Conservation (phyloP, 2,888 invertebrate genomes). For the Drosophila mettleri region DNA sequence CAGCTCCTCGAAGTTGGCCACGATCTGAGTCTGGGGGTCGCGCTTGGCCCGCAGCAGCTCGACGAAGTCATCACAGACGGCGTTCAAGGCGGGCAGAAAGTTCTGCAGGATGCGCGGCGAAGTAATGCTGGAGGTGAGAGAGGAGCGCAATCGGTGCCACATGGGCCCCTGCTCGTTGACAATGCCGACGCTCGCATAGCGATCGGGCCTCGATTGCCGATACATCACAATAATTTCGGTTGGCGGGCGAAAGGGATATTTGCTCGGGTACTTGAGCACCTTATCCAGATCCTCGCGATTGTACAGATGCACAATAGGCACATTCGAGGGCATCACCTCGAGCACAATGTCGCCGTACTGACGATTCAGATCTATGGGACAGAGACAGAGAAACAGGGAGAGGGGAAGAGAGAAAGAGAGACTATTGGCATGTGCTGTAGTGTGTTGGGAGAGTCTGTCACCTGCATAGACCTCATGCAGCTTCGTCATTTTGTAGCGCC, state of each 20-base stretch:
- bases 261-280: conserved; percentile 90
- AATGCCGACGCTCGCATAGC: conserved; percentile 92
- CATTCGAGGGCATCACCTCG: conserved; percentile 91
- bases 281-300: conserved; percentile 90
- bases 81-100: conserved; percentile 91
- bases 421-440: conserved; percentile 21
- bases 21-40: conserved; percentile 86
- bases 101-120: conserved; percentile 91
- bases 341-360: conserved; percentile 91
- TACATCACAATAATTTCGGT: conserved; percentile 93
- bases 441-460: conserved; percentile 80
- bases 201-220: conserved; percentile 90
- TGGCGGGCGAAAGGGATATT: conserved; percentile 92
- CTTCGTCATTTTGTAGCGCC: conserved; percentile 89
- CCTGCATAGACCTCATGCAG: conserved; percentile 92
- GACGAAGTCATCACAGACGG: conserved; percentile 92
- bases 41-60: conserved; percentile 88
- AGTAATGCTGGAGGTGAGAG: conserved; percentile 90
- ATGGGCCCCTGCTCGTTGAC: conserved; percentile 93
- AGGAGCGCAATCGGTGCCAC: conserved; percentile 90
- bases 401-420: not conserved
- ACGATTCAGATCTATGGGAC: conserved; percentile 88
- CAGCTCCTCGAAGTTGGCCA: conserved; percentile 89
- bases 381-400: not conserved
- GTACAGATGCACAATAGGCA: conserved; percentile 90